These are phyloP conservation scores for Ceyx margarethae DNA, from an alignment of 2,113 vertebrate genomes.

Conservation along the genomic window DNA sequence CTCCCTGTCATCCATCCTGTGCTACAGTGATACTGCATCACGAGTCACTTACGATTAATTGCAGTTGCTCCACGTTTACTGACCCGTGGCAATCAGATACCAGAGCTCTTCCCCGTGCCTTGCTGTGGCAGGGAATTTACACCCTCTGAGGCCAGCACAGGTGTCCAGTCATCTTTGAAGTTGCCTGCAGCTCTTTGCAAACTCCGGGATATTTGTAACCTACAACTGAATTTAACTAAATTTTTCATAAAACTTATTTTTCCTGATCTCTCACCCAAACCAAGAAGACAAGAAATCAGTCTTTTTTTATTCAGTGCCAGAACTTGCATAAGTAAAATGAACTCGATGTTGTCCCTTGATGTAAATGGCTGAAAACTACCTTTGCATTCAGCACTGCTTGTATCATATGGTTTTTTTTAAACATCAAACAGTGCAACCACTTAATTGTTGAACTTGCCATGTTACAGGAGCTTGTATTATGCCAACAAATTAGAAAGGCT, in stretches of 20 bases:
- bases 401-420: not conserved
- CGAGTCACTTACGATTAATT: conserved; percentile 44
- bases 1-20: not conserved
- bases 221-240: not conserved
- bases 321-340: not conserved
- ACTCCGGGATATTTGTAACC: not conserved
- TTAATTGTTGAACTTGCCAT: not conserved
- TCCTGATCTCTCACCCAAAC: not conserved
- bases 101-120: not conserved
- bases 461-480: not conserved
- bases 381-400: not conserved
- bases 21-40: not conserved
- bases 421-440: not conserved
- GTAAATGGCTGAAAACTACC: not conserved
- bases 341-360: not conserved
- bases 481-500: not conserved
- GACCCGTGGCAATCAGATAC: not conserved
- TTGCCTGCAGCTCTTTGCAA: not conserved
- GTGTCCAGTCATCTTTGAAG: not conserved
- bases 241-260: not conserved
- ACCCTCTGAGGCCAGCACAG: not conserved
- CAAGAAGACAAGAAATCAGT: not conserved
- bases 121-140: not conserved
- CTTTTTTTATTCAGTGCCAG: not conserved
- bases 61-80: not conserved